These are phyloP conservation scores for Aleiodes testaceus DNA, from an alignment of 2,888 invertebrate species.

Conservation along the genomic window DNA sequence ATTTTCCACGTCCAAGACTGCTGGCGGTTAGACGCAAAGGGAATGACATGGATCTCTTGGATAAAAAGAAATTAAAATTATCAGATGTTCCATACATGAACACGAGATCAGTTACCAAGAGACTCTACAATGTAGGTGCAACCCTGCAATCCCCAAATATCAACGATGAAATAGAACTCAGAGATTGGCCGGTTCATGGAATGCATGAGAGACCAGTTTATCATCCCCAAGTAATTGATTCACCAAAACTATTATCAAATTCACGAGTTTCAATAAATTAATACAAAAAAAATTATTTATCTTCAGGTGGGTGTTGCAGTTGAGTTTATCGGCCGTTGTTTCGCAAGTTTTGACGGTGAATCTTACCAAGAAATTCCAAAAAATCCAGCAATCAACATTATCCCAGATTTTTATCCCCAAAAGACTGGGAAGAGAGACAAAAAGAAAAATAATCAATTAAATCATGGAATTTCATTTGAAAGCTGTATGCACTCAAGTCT, in stretches of 20 bases:
- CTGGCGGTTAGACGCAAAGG: conserved; percentile 56
- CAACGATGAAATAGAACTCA: conserved; percentile 63
- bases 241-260: neutral
- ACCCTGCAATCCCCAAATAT: conserved; percentile 65
- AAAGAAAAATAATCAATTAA: conserved; percentile 31
- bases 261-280: neutral
- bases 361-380: conserved; percentile 62
- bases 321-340: conserved; percentile 63
- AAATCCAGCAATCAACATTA: conserved; percentile 56
- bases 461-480: conserved; percentile 47
- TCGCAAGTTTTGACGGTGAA: conserved; percentile 58
- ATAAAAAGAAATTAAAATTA: conserved; percentile 52
- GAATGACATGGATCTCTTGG: neutral
- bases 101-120: conserved; percentile 68
- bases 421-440: conserved; percentile 12
- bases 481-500: conserved; percentile 63
- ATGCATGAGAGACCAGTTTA: conserved; percentile 70
- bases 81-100: conserved; percentile 62
- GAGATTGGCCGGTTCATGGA: conserved; percentile 68
- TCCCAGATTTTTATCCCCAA: conserved; percentile 41
- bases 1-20: conserved; percentile 54
- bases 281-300: neutral
- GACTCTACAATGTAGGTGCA: conserved; percentile 66
- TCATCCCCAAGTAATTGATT: conserved; percentile 61
- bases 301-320: conserved; percentile 63